A percentile compares a stretch with the other conserved stretches of the same genome.
These are phyloP conservation scores for Sandelia bainsii DNA, from an alignment of 2,797 vertebrate species.

Conservation along the genomic window DNA sequence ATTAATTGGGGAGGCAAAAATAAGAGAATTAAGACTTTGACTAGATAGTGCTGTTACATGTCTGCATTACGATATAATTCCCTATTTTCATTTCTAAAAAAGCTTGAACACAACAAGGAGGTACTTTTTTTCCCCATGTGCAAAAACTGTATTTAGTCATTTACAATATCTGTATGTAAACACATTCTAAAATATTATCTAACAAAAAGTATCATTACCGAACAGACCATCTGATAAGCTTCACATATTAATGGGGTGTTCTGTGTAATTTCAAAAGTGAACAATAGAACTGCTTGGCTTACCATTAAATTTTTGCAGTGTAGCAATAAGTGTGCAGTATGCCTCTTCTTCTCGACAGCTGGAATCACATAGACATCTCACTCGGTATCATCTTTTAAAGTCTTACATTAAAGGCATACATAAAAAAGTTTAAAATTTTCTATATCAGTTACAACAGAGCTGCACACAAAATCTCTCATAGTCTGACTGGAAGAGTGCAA, in stretches of 20 bases:
- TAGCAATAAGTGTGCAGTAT: conserved; percentile 73
- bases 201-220: too few relatives aligned
- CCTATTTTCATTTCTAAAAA: too few relatives aligned
- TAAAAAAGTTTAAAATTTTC: background rate
- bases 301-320: conserved; percentile 89
- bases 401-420: background rate
- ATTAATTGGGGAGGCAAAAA: background rate
- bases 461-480: too few relatives aligned
- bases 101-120: too few relatives aligned
- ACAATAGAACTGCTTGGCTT: conserved; percentile 31
- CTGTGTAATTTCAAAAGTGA: background rate
- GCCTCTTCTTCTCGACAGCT: conserved; percentile 87
- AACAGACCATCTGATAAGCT: background rate
- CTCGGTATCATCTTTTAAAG: background rate
- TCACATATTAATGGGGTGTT: background rate
- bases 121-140: too few relatives aligned
- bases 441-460: background rate
- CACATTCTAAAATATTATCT: too few relatives aligned
- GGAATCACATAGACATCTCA: conserved; percentile 33
- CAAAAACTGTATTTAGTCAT: too few relatives aligned
- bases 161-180: too few relatives aligned
- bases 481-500: too few relatives aligned
- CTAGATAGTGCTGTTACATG: background rate
- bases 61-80: too few relatives aligned
- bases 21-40: background rate